Evolutionary conservation across 2,888 invertebrate species (phyloP).

Genomic region (Ariolimax columbianus): DNA sequence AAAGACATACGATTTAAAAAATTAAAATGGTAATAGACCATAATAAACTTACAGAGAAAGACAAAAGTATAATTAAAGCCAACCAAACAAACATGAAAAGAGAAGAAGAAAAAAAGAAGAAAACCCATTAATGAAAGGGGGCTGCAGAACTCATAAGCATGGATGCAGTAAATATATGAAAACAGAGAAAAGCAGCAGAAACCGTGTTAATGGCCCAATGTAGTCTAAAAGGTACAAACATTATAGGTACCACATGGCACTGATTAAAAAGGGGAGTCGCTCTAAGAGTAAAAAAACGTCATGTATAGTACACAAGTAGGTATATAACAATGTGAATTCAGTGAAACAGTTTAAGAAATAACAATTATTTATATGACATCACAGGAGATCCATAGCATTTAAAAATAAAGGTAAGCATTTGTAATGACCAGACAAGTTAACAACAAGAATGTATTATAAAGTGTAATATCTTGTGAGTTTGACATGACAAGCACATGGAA

Average conservation of each 20-base stretch:
- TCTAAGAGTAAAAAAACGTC: not conserved
- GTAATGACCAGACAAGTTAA: not conserved
- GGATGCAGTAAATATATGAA: not conserved
- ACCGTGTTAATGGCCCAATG: not conserved
- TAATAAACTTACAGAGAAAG: no score
- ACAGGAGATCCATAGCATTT: constrained; percentile 1
- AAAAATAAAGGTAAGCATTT: not conserved
- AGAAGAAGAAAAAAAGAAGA: not conserved
- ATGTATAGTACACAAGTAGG: not conserved
- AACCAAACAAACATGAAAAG: no score
- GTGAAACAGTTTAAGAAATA: not conserved
- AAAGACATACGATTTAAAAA: not conserved
- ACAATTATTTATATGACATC: not conserved
- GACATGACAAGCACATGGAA: not conserved
- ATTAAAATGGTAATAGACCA: no score
- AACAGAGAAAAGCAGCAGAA: not conserved
- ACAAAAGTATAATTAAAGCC: not conserved
- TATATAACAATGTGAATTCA: not conserved
- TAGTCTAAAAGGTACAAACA: not conserved
- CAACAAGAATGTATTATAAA: not conserved
- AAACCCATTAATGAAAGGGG: no score
- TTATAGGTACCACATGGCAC: not conserved
- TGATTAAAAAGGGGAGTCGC: not conserved
- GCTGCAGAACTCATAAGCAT: not conserved
- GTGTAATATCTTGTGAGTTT: not conserved